Percentiles rank a stretch among this genome's conserved stretches.
These are phyloP conservation scores for Coreius guichenoti DNA, from an alignment of 2,797 vertebrate species.

Conservation along the genomic window DNA sequence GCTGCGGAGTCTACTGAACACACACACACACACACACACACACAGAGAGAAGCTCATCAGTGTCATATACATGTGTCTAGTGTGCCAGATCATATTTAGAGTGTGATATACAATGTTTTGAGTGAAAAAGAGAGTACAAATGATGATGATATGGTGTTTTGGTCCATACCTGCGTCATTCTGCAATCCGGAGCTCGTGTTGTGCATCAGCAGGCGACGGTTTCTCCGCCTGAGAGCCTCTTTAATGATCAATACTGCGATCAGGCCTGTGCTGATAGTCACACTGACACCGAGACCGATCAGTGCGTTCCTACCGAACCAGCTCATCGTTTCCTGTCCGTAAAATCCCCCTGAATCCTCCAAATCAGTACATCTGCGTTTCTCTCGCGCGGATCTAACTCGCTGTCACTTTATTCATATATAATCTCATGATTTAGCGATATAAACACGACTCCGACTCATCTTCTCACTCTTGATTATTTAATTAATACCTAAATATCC, in stretches of 20 bases:
- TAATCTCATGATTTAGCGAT: background rate
- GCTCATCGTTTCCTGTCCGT: constrained; percentile 65
- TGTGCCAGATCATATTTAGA: background rate
- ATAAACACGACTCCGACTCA: background rate
- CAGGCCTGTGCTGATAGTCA: constrained; percentile 74
- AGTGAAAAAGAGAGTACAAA: background rate
- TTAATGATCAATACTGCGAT: constrained; percentile 72
- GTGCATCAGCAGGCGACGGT: constrained; percentile 38
- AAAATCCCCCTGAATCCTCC: background rate
- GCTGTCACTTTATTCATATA: background rate
- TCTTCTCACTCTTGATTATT: background rate
- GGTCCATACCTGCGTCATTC: constrained; percentile 3
- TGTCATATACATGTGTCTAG: background rate
- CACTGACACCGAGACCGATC: constrained; percentile 74
- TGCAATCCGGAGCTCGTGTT: constrained; percentile 34
- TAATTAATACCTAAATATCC: background rate
- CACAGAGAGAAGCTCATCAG: background rate
- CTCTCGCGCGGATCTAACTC: background rate
- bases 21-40: constrained; percentile 31
- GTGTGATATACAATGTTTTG: background rate
- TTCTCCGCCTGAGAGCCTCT: constrained; percentile 67
- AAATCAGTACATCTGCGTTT: constrained; percentile 1
- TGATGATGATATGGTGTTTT: background rate
- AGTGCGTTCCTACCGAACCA: constrained; percentile 68
- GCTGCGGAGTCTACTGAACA: constrained; percentile 61